A percentile compares a stretch with the other conserved stretches of the same genome.
Conservation (phyloP, 2,888 invertebrate genomes). For the Hololepta plana region DNA sequence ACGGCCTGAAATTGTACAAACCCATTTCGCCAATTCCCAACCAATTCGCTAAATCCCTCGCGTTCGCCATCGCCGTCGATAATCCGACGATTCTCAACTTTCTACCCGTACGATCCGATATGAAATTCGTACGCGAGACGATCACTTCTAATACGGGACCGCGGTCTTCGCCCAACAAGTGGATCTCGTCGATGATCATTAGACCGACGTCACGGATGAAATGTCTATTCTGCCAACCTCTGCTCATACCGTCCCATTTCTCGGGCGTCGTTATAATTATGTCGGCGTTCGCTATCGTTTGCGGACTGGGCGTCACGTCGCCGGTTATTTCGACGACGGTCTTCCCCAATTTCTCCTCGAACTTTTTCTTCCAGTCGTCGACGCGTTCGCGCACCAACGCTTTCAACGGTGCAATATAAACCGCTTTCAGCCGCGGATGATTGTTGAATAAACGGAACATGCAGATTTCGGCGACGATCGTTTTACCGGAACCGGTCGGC, state of each 20-base stretch:
- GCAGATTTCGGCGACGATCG: slow-evolving; percentile 93
- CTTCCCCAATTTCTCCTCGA: slow-evolving; percentile 53
- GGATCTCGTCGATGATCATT: slow-evolving; percentile 96
- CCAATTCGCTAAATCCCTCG: slow-evolving; percentile 93
- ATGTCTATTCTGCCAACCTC: slow-evolving; percentile 92
- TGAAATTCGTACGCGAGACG: slow-evolving; percentile 93
- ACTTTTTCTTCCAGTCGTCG: slow-evolving; percentile 78
- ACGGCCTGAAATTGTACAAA: slow-evolving; percentile 93
- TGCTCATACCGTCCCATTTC: slow-evolving; percentile 99
- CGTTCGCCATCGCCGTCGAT: slow-evolving; percentile 96
- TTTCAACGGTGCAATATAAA: slow-evolving; percentile 97
- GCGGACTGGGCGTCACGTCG: slow-evolving; percentile 71
- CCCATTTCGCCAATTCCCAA: slow-evolving; percentile 76
- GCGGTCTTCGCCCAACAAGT: slow-evolving; percentile 79
- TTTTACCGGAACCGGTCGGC: slow-evolving; percentile 94
- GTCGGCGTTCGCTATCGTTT: slow-evolving; percentile 66
- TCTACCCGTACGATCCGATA: slow-evolving; percentile 71
- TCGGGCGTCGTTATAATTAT: slow-evolving; percentile 98
- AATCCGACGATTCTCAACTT: slow-evolving; percentile 81
- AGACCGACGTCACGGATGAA: slow-evolving; percentile 79
- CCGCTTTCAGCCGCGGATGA: slow-evolving; percentile 67
- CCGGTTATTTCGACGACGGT: slow-evolving; percentile 93
- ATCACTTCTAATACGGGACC: slow-evolving; percentile 92
- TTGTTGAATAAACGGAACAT: slow-evolving; percentile 81
- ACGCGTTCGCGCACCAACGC: slow-evolving; percentile 94